Evolutionary conservation across 2,797 vertebrate genomes (phyloP), one percentile per base, ranked within the genome.

Genomic region (Amniataba percoides): DNA sequence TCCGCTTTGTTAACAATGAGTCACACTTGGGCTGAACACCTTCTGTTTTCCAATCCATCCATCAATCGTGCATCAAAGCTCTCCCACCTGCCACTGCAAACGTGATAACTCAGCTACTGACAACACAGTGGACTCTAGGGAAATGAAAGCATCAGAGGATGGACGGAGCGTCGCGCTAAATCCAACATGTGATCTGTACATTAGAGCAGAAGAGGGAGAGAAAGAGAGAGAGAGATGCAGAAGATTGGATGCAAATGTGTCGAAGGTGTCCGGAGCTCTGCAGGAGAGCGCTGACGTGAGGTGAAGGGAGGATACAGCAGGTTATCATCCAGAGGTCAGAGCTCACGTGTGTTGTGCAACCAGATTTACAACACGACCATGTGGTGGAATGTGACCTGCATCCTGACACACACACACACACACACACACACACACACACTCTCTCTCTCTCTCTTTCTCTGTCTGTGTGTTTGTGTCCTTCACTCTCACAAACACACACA

Each of bases 341-440:
- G 66, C 43, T 56, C 60, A 64, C 3, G 4, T 1, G 5, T 51
- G 68, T 91, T 87, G 58, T 79, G 78, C 80, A 88, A 89, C 60
- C 65, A 77, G 69, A 88, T 87, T 73, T 67, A 75, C 74, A 73
- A 19, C 31, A 58, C 55, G 62, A 52, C 62, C 18, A 13, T 31
- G 52, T 59, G 67, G 15, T n/a, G 40, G 49, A 79, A 66, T 83
- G 70, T 86, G 77, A 86, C 82, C 63, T 67, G 63, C 59, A 71
- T 87, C 62, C 74, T 61, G 56, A 70, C 58, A 19, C n/a, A n/a
- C n/a, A n/a, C n/a, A n/a, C n/a, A n/a, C n/a, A n/a, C n/a, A n/a
- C n/a, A n/a, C n/a, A n/a, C n/a, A n/a, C n/a, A n/a, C n/a, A n/a
- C n/a, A n/a, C n/a, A n/a, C n/a, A n/a, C 45, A 8, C 45, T 25